Percentiles rank a stretch among this genome's conserved stretches.
phyloP scores from a whole-genome alignment of 2,888 invertebrate species.

The Zaprionus bogoriensis region DNA sequence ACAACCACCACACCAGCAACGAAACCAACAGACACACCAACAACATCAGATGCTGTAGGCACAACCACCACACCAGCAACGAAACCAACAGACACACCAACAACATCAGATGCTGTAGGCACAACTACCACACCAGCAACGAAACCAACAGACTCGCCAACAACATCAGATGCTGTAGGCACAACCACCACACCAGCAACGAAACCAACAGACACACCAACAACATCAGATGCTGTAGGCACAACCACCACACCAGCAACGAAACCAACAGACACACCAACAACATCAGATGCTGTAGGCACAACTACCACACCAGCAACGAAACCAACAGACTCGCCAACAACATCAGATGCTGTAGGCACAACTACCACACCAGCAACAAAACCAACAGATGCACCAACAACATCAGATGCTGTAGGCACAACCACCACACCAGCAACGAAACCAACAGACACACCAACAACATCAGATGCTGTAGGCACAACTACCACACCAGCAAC shows the following conservation, averaged over 20 bases:
- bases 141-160: neutral
- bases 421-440: neutral
- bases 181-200: neutral
- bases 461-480: too few relatives aligned
- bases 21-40: neutral
- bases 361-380: neutral
- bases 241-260: neutral
- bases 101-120: too few relatives aligned
- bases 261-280: neutral
- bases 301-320: neutral
- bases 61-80: neutral
- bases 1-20: too few relatives aligned
- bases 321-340: neutral
- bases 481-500: neutral
- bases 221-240: too few relatives aligned
- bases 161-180: neutral
- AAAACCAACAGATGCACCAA: neutral
- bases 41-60: too few relatives aligned
- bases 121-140: neutral
- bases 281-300: too few relatives aligned
- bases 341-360: neutral
- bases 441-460: neutral
- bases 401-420: neutral
- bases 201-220: neutral
- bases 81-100: neutral